phyloP scores from a whole-genome alignment of 2,888 invertebrate species.

The Corythucha ciliata region DNA sequence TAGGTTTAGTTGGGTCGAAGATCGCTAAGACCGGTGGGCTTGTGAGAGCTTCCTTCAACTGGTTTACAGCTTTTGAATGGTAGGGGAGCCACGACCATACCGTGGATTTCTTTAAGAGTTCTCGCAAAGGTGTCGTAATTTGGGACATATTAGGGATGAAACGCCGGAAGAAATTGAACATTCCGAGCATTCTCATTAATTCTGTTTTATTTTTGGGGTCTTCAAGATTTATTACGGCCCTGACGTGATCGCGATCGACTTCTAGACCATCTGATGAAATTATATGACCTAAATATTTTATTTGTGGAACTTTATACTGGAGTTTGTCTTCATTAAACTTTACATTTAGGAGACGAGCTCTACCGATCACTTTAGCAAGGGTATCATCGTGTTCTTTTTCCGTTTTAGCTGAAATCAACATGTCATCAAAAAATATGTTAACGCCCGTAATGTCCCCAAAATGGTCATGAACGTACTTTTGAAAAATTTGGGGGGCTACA shows the following conservation, averaged over 20 bases:
- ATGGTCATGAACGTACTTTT: not conserved
- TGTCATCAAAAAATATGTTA: slow-evolving; percentile 8
- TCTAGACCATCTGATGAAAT: not conserved
- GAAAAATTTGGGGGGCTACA: not conserved
- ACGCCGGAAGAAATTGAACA: slow-evolving; percentile 2
- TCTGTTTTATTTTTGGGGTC: not conserved
- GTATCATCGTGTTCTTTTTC: not conserved
- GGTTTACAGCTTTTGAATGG: too few relatives aligned
- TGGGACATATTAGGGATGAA: slow-evolving; percentile 8
- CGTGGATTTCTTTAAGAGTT: too few relatives aligned
- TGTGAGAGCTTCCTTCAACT: too few relatives aligned
- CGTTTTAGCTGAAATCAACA: not conserved
- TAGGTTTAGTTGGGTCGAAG: too few relatives aligned
- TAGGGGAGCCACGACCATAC: too few relatives aligned
- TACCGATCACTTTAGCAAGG: not conserved
- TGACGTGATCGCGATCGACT: not conserved
- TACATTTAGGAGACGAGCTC: not conserved
- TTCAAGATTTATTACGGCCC: not conserved
- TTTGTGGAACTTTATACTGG: not conserved
- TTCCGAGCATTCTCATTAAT: not conserved
- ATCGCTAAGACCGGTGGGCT: too few relatives aligned
- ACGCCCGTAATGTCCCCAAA: slow-evolving; percentile 7
- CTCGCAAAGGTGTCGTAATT: too few relatives aligned
- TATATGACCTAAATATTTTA: slow-evolving; percentile 2
- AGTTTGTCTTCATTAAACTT: slow-evolving; percentile 8